phyloP scores from a whole-genome alignment of 2,113 vertebrate species.

The Cyprinodon variegatus region DNA sequence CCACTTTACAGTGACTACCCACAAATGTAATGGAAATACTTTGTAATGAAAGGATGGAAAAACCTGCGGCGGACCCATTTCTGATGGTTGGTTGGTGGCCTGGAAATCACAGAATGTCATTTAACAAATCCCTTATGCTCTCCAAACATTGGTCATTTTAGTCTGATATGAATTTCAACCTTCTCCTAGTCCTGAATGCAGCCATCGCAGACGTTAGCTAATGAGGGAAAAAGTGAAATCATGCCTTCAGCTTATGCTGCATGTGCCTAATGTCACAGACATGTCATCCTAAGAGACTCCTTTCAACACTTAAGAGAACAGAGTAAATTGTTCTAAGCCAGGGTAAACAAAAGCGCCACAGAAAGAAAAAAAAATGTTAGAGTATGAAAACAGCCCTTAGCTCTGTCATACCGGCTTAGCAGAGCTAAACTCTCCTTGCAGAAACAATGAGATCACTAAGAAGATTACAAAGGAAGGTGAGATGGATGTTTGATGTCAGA shows the following conservation, averaged over 20 bases:
- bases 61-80: slow-evolving; percentile 44
- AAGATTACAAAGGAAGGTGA: slow-evolving; percentile 43
- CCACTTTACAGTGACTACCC: slow-evolving; percentile 69
- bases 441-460: slow-evolving; percentile 31
- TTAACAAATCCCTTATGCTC: slow-evolving; percentile 56
- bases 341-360: slow-evolving; percentile 26
- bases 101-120: slow-evolving; percentile 50
- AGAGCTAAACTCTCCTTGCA: slow-evolving; percentile 15
- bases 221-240: slow-evolving; percentile 69
- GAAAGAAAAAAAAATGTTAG: background rate
- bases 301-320: slow-evolving; percentile 33
- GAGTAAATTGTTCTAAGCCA: slow-evolving; percentile 24
- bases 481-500: slow-evolving; percentile 49
- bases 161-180: slow-evolving; percentile 54
- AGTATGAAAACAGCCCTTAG: slow-evolving; percentile 32
- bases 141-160: slow-evolving; percentile 47
- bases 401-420: background rate
- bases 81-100: slow-evolving; percentile 53
- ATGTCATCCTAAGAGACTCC: slow-evolving; percentile 33
- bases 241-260: slow-evolving; percentile 47
- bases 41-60: slow-evolving; percentile 73
- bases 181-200: slow-evolving; percentile 34
- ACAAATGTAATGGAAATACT: slow-evolving; percentile 74
- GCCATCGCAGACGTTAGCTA: slow-evolving; percentile 47
- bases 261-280: slow-evolving; percentile 45